Base-by-base conservation (phyloP, 1,140 invertebrate genomes). In the Apis cerana region DNA sequence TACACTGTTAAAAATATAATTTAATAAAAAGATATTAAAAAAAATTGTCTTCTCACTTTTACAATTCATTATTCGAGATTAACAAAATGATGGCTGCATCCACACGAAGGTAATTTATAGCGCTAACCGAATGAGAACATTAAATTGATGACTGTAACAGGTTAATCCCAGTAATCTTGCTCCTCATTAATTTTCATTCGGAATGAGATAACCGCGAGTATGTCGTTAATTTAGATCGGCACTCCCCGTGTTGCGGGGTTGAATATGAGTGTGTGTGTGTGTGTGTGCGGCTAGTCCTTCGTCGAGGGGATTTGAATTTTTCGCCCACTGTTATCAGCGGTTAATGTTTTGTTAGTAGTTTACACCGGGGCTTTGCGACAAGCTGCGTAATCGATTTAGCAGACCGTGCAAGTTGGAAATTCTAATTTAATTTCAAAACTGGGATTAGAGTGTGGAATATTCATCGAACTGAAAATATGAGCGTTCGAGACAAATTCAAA, bases 361-460 rank as follows among this genome's bases (percentile, higher is more conserved):
- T 61, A 50, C 52, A 21, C 7, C 23, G 7, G 27, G n/a, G 68
- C 69, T 62, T 61, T 62, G 15, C 27, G 23, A 61, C 58, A 72
- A 72, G 52, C 48, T 54, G 61, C 23, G 75, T 65, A 76, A 76
- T 80, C 48, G 48, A 80, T 72, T 74, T 74, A 64, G 15, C 27
- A 19, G 56, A 54, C 56, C 23, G 56, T 23, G 33, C n/a, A 58
- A 62, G 61, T 65, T 74, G 50, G 50, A 52, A 52, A 48, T 74
- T 65, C 70, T 80, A 74, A 80, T 74, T 74, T 72, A 72, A 74
- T 74, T 74, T 65, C 27, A 56, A 80, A 74, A 65, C 33, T 74
- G 21, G 71, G 58, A 80, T 80, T 80, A 71, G 58, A 71, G 56
- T 9, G 5, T 10, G 50, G 76, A 80, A 80, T 72, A 72, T 64